phyloP scores from a whole-genome alignment of 2,888 invertebrate species.

The Erebia epiphron region DNA sequence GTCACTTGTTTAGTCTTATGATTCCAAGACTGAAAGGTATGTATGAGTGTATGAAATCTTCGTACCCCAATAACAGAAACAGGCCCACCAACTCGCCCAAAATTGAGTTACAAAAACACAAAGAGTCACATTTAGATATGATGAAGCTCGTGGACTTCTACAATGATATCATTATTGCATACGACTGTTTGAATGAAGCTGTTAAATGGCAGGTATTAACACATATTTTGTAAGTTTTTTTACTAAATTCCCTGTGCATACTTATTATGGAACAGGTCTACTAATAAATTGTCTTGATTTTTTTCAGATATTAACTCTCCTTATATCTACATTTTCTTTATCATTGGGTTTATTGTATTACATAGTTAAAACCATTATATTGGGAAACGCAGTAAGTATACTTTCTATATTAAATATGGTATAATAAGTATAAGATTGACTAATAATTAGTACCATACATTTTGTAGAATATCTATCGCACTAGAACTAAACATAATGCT shows the following conservation, averaged over 20 bases:
- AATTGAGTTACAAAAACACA: neutral
- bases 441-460: no score
- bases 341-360: slow-evolving; percentile 52
- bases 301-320: slow-evolving; percentile 59
- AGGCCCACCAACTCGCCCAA: neutral
- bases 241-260: neutral
- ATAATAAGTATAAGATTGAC: no score
- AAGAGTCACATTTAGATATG: slow-evolving; percentile 21
- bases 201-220: slow-evolving; percentile 43
- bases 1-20: slow-evolving; percentile 37
- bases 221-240: neutral
- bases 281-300: neutral
- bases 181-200: slow-evolving; percentile 39
- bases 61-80: slow-evolving; percentile 26
- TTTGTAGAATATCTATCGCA: no score
- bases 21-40: slow-evolving; percentile 33
- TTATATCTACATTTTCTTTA: slow-evolving; percentile 53
- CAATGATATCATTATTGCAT: slow-evolving; percentile 37
- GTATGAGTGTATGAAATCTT: slow-evolving; percentile 26
- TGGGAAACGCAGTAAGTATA: slow-evolving; percentile 48
- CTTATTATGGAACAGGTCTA: neutral
- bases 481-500: no score
- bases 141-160: slow-evolving; percentile 37
- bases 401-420: no score
- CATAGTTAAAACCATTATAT: slow-evolving; percentile 51